phyloP scores from a whole-genome alignment of 2,113 vertebrate species.

The Myodes glareolus region DNA sequence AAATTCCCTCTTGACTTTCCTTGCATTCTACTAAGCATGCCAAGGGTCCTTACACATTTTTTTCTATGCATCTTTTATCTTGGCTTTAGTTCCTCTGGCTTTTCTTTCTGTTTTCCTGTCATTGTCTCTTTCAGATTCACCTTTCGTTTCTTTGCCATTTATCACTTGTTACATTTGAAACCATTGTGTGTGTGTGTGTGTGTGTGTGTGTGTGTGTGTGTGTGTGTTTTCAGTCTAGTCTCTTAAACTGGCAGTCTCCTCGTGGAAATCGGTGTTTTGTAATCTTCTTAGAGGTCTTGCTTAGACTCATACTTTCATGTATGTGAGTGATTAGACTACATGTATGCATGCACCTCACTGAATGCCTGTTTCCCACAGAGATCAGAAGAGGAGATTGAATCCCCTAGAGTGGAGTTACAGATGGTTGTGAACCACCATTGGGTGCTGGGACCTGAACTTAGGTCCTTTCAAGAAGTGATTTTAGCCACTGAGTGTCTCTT shows the following conservation, averaged over 20 bases:
- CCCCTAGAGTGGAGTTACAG: neutral
- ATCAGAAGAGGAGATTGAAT: neutral
- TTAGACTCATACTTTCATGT: neutral
- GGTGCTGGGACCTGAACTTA: neutral
- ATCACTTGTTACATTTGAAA: neutral
- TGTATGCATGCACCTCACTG: neutral
- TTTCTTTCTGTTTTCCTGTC: neutral
- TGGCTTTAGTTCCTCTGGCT: neutral
- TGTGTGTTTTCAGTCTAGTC: neutral
- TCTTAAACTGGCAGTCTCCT: neutral
- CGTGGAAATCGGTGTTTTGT: neutral
- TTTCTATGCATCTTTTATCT: neutral
- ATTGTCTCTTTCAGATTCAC: neutral
- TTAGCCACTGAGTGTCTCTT: neutral
- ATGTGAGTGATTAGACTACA: neutral
- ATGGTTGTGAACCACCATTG: neutral
- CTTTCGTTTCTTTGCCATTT: neutral
- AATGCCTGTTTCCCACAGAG: neutral
- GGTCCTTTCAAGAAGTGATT: neutral
- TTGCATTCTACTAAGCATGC: neutral
- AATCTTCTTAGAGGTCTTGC: neutral
- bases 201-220: no score
- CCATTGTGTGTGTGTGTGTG: no score
- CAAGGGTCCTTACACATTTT: neutral
- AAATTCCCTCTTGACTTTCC: neutral